Evolutionary conservation across 2,888 invertebrate species (phyloP).

Genomic region (Rhagium mordax): DNA sequence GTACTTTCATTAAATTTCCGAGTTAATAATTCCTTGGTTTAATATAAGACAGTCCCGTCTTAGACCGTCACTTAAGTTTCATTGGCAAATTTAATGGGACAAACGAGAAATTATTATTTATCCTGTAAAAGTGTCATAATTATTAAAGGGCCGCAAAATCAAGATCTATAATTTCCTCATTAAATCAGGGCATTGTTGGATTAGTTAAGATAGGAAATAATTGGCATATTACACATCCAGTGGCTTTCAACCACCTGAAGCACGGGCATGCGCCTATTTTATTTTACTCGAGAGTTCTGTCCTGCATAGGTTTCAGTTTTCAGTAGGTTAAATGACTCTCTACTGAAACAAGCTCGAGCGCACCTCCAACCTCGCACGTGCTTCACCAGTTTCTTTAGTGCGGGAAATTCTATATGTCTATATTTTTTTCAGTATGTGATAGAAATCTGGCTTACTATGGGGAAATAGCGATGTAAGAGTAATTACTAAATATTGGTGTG

Average conservation of each 20-base stretch:
- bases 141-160: neutral
- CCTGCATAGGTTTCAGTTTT: conserved; percentile 27
- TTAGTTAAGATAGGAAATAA: conserved; percentile 29
- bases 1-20: too few species aligned
- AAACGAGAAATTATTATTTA: neutral
- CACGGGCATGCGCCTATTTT: conserved; percentile 49
- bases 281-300: conserved; percentile 7
- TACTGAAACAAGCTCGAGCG: conserved; percentile 24
- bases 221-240: conserved; percentile 29
- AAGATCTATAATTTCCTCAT: conserved; percentile 24
- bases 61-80: too few species aligned
- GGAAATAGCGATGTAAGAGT: conserved; percentile 14
- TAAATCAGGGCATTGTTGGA: conserved; percentile 8
- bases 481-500: neutral
- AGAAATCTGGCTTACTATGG: neutral
- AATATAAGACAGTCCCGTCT: too few species aligned
- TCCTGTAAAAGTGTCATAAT: neutral
- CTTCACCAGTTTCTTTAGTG: conserved; percentile 11
- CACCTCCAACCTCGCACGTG: conserved; percentile 3
- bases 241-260: conserved; percentile 55
- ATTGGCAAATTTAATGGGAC: too few species aligned
- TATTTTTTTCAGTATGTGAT: neutral
- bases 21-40: too few species aligned
- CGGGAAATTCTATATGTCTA: neutral
- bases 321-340: conserved; percentile 33